phyloP scores from a whole-genome alignment of 2,797 vertebrate species.

The Rhinophrynus dorsalis region DNA sequence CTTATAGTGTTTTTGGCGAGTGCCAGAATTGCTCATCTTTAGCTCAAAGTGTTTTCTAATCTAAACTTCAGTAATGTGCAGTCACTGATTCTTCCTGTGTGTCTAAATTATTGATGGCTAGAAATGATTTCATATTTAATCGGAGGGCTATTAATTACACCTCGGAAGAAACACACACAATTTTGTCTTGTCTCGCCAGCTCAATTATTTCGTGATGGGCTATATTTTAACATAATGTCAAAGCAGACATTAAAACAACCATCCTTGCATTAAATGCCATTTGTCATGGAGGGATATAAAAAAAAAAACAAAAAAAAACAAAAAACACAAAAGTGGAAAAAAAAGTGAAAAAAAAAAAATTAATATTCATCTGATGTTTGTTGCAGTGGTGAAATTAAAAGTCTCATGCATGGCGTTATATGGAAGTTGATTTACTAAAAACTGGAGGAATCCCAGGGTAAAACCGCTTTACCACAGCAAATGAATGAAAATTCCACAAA shows the following conservation, averaged over 20 bases:
- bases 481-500: too few relatives aligned
- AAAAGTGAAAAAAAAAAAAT: conserved; percentile 2
- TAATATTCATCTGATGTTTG: conserved; percentile 1
- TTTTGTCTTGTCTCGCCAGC: conserved; percentile 51
- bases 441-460: too few relatives aligned
- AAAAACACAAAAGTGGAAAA: too few relatives aligned
- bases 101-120: conserved; percentile 64
- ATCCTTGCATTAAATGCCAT: conserved; percentile 33
- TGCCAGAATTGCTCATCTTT: too few relatives aligned
- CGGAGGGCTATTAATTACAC: conserved; percentile 68
- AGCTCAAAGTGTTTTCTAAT: neutral
- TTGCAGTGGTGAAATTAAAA: neutral
- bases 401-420: too few relatives aligned
- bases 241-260: neutral
- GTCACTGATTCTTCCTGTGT: conserved; percentile 44
- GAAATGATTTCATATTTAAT: conserved; percentile 68
- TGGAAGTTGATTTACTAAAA: too few relatives aligned
- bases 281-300: conserved; percentile 10
- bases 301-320: too few relatives aligned
- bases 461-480: too few relatives aligned
- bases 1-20: too few relatives aligned
- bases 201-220: conserved; percentile 57
- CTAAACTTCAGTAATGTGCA: neutral
- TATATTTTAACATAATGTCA: conserved; percentile 53
- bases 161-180: conserved; percentile 47